Conservation (phyloP, 2,888 invertebrate genomes). For the Euproctis similis region DNA sequence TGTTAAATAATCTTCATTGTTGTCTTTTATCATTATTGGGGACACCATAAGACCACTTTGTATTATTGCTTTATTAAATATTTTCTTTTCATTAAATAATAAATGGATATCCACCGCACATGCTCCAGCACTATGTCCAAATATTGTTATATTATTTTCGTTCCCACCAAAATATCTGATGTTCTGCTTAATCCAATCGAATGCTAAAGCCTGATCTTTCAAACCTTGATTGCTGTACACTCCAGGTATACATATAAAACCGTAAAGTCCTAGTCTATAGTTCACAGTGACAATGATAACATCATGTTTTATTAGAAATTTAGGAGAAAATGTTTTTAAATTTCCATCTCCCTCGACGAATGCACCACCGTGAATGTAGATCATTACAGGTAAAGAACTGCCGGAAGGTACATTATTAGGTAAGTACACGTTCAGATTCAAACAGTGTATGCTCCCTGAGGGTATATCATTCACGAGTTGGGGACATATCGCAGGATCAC, state of each 20-base stretch:
- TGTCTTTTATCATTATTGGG: slow-evolving; percentile 8
- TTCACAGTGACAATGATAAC: slow-evolving; percentile 4
- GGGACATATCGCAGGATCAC: slow-evolving; percentile 4
- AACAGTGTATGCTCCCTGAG: slow-evolving; percentile 5
- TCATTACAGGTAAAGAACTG: slow-evolving; percentile 4
- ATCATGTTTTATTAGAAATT: neutral
- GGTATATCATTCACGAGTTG: slow-evolving; percentile 1
- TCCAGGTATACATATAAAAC: slow-evolving; percentile 3
- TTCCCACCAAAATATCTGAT: slow-evolving; percentile 30
- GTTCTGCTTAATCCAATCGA: slow-evolving; percentile 30
- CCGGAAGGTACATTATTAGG: neutral
- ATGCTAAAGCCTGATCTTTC: slow-evolving; percentile 26
- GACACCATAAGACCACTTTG: slow-evolving; percentile 16
- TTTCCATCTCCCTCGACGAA: slow-evolving; percentile 2
- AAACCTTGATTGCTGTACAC: slow-evolving; percentile 28
- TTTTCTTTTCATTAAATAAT: slow-evolving; percentile 18
- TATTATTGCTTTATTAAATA: slow-evolving; percentile 25
- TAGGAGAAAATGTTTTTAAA: neutral
- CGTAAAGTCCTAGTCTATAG: slow-evolving; percentile 5
- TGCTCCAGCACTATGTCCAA: slow-evolving; percentile 29
- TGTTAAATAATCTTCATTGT: slow-evolving; percentile 8
- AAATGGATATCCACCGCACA: slow-evolving; percentile 23
- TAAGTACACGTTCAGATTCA: slow-evolving; percentile 4
- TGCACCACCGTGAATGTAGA: slow-evolving; percentile 5
- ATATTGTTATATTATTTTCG: slow-evolving; percentile 14